Evolutionary conservation across 2,113 vertebrate genomes (phyloP).

Genomic region (Microcebus tavaratra): DNA sequence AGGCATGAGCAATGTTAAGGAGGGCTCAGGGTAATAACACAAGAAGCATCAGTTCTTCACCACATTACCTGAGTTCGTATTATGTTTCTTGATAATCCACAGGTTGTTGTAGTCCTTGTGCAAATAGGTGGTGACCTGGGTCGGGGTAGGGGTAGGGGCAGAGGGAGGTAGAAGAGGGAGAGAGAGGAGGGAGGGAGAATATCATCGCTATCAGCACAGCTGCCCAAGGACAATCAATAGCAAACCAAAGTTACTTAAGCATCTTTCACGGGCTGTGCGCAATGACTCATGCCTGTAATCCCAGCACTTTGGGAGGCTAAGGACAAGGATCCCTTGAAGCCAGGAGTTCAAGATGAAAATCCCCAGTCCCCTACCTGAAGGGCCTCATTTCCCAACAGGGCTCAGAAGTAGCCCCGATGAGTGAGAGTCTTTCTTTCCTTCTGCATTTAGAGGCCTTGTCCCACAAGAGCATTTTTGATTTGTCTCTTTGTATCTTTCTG

Average conservation of each 20-base stretch:
- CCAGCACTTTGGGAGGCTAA: too few relatives aligned
- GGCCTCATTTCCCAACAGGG: background rate
- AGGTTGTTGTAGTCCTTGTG: conserved; percentile 98
- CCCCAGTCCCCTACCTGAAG: background rate
- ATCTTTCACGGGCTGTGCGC: background rate
- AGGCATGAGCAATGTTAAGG: background rate
- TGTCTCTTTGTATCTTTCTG: background rate
- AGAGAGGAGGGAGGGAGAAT: background rate
- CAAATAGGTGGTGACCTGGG: conserved; percentile 95
- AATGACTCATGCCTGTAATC: too few relatives aligned
- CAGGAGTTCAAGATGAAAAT: background rate
- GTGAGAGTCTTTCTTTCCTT: background rate
- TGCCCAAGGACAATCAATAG: background rate
- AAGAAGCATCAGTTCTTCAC: conserved; percentile 40
- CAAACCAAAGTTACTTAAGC: background rate
- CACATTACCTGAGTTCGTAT: conserved; percentile 87
- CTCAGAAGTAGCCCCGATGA: background rate
- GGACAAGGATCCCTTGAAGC: too few relatives aligned
- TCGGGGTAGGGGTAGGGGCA: background rate
- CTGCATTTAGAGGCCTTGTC: background rate
- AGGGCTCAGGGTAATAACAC: background rate
- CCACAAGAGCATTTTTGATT: background rate
- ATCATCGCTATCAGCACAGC: conserved; percentile 14
- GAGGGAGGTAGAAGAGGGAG: background rate
- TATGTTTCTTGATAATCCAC: conserved; percentile 94